These are phyloP conservation scores for Epinotia ramella DNA, from an alignment of 2,888 invertebrate genomes.

Conservation along the genomic window DNA sequence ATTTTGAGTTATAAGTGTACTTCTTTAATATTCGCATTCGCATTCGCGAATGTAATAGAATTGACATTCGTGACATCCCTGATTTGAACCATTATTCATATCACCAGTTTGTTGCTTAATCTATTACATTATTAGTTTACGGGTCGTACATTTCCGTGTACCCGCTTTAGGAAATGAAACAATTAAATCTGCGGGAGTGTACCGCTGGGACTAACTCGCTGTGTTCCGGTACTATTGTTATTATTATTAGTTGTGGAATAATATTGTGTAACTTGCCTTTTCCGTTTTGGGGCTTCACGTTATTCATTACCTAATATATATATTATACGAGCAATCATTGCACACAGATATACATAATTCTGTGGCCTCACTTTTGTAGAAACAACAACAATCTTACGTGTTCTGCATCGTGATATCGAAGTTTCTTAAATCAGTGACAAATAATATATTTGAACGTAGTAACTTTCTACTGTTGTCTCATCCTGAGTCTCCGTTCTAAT, in stretches of 20 bases:
- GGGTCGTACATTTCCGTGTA: conserved; percentile 33
- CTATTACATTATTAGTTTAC: conserved; percentile 38
- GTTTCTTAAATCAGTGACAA: no score
- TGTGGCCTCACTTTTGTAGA: no score
- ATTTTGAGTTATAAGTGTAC: no score
- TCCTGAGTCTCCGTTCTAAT: no score
- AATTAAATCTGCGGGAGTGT: conserved; percentile 39
- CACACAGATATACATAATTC: background rate
- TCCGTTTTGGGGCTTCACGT: background rate
- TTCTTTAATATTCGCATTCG: no score
- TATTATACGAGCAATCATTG: background rate
- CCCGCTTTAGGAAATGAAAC: conserved; percentile 41
- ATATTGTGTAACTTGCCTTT: conserved; percentile 20
- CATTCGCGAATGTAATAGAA: no score
- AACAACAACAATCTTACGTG: no score
- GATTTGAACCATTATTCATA: conserved; percentile 36
- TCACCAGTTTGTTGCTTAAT: conserved; percentile 38
- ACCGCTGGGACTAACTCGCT: conserved; percentile 22
- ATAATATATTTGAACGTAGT: no score
- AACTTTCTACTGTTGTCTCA: no score
- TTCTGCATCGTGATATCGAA: no score
- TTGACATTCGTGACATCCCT: no score
- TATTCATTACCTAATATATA: conserved; percentile 9
- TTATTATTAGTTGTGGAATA: conserved; percentile 13
- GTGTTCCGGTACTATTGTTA: conserved; percentile 30